These are phyloP conservation scores for Hirtodrosophila duncani DNA, from an alignment of 2,888 invertebrate species.

Conservation along the genomic window DNA sequence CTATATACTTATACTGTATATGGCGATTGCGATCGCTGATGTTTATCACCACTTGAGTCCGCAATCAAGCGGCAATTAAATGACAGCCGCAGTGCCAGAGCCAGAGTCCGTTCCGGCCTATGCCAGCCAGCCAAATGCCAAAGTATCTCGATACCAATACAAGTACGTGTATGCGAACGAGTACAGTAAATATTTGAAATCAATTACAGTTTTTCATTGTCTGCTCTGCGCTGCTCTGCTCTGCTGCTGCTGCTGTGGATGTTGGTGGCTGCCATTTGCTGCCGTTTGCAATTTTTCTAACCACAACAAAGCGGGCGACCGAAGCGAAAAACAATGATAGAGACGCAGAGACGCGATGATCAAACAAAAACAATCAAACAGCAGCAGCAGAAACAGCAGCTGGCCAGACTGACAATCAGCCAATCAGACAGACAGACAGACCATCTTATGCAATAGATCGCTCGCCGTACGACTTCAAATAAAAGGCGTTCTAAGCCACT, in stretches of 20 bases:
- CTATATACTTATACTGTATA: no score
- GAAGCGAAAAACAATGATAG: conserved; percentile 3
- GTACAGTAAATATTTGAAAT: conserved; percentile 63
- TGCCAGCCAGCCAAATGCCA: conserved; percentile 40
- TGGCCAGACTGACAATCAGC: conserved; percentile 21
- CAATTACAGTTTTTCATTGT: conserved; percentile 58
- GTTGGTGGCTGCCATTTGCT: conserved; percentile 15
- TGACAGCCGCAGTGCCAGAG: background rate
- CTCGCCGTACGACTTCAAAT: conserved; percentile 3
- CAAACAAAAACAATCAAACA: conserved; percentile 12
- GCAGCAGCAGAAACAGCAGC: conserved; percentile 18
- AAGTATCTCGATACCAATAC: conserved; percentile 15
- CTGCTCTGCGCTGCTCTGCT: conserved; percentile 11
- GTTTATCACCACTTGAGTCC: conserved; percentile 20
- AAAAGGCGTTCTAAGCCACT: conserved; percentile 13
- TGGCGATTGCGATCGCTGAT: conserved; percentile 11
- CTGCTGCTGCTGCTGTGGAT: conserved; percentile 15
- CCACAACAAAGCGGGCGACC: conserved; percentile 52
- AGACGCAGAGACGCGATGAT: no score
- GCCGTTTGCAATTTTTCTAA: conserved; percentile 60
- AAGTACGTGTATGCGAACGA: background rate
- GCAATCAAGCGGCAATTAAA: conserved; percentile 67
- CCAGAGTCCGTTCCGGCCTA: no score
- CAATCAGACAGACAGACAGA: no score
- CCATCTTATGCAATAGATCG: conserved; percentile 29